Conservation (phyloP, 2,797 vertebrate species). For the Rallus crepitans region DNA sequence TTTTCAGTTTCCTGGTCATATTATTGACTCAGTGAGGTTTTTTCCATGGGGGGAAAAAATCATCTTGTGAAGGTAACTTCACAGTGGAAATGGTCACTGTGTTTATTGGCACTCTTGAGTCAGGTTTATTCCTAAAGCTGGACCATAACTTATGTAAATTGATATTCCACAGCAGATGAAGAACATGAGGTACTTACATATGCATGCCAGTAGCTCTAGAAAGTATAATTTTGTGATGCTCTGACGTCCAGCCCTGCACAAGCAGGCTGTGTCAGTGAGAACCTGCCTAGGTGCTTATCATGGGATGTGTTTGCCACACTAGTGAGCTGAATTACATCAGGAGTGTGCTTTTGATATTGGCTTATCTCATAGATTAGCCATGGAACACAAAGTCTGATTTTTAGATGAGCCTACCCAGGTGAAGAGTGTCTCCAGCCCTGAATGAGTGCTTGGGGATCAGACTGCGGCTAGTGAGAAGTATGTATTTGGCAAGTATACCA, state of each 20-base stretch:
- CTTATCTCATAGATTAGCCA: background rate
- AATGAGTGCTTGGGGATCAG: background rate
- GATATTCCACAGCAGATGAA: background rate
- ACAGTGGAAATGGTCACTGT: background rate
- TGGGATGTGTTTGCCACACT: background rate
- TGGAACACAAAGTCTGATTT: background rate
- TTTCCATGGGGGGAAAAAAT: background rate
- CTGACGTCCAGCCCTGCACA: background rate
- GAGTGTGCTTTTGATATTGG: background rate
- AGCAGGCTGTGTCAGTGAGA: background rate
- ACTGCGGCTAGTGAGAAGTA: background rate
- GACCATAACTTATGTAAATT: background rate
- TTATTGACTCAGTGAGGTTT: background rate
- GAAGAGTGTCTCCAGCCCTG: background rate
- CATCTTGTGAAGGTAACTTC: background rate
- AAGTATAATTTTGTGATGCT: accelerated
- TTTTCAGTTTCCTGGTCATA: background rate
- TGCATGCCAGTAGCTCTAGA: background rate
- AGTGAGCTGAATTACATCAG: background rate
- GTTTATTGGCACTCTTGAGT: accelerated
- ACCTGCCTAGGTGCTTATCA: accelerated
- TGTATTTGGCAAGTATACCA: accelerated
- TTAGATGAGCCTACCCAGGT: accelerated
- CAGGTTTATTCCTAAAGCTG: background rate
- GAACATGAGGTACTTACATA: background rate